phyloP scores from a whole-genome alignment of 2,113 vertebrate species.

The Taurulus bubalis region DNA sequence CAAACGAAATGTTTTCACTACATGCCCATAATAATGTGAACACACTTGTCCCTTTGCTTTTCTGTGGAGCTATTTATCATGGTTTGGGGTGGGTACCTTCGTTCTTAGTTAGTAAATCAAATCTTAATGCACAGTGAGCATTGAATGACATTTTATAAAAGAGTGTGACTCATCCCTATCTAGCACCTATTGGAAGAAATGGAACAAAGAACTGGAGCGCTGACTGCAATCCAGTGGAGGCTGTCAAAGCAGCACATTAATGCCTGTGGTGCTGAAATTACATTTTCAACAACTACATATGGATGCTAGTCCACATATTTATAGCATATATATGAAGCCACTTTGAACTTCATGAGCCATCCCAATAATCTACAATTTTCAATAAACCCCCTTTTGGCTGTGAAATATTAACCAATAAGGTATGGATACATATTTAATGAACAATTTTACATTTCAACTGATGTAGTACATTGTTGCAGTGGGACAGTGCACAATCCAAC shows the following conservation, averaged over 20 bases:
- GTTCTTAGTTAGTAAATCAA: background rate
- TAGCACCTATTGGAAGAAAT: constrained; percentile 20
- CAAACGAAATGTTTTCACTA: background rate
- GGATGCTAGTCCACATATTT: background rate
- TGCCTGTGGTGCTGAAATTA: constrained; percentile 2
- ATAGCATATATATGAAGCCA: background rate
- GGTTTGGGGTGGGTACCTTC: background rate
- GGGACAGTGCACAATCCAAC: constrained; percentile 14
- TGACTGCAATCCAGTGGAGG: constrained; percentile 18
- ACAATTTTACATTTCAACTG: constrained; percentile 24
- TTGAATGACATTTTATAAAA: background rate
- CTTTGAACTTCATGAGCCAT: background rate
- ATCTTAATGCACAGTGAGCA: background rate
- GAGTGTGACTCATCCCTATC: background rate
- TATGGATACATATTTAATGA: constrained; percentile 35
- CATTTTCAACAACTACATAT: constrained; percentile 1
- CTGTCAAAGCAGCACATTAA: background rate
- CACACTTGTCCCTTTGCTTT: background rate
- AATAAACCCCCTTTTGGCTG: background rate
- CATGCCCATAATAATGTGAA: background rate
- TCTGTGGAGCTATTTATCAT: background rate
- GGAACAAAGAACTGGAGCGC: constrained; percentile 32
- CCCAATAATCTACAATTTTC: constrained; percentile 13
- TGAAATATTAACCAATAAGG: constrained; percentile 22
- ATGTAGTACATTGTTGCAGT: background rate